phyloP scores from a whole-genome alignment of 2,113 vertebrate species.

The Periophthalmus modestus region DNA sequence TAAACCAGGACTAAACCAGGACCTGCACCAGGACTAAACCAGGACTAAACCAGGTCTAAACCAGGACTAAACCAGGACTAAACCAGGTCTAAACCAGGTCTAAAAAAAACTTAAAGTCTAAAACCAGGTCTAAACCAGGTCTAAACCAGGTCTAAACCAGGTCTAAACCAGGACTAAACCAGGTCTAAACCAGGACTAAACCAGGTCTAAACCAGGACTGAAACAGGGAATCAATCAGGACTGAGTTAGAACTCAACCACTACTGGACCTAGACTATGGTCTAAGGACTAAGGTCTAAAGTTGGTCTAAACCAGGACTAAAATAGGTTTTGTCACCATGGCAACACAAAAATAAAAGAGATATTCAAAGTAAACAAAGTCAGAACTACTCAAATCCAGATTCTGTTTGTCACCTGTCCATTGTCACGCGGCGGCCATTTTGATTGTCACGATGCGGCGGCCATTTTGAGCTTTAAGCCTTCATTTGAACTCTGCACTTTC shows the following conservation, averaged over 20 bases:
- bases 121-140: neutral
- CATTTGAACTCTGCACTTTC: constrained; percentile 1
- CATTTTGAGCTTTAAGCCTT: neutral
- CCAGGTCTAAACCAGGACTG: neutral
- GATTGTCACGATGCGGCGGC: too few species aligned
- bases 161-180: neutral
- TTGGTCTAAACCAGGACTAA: neutral
- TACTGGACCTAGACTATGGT: neutral
- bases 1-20: neutral
- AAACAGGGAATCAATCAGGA: neutral
- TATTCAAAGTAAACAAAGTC: neutral
- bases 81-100: neutral
- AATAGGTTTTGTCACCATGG: neutral
- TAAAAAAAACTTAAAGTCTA: too few species aligned
- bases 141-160: neutral
- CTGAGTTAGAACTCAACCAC: neutral
- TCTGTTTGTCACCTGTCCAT: neutral
- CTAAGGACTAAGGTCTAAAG: neutral
- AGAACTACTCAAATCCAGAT: neutral
- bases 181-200: neutral
- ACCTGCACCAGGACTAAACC: neutral
- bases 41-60: neutral
- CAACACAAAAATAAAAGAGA: neutral
- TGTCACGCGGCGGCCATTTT: neutral
- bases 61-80: neutral